phyloP scores from a whole-genome alignment of 2,888 invertebrate genomes.

The Caenorhabditis sinica region DNA sequence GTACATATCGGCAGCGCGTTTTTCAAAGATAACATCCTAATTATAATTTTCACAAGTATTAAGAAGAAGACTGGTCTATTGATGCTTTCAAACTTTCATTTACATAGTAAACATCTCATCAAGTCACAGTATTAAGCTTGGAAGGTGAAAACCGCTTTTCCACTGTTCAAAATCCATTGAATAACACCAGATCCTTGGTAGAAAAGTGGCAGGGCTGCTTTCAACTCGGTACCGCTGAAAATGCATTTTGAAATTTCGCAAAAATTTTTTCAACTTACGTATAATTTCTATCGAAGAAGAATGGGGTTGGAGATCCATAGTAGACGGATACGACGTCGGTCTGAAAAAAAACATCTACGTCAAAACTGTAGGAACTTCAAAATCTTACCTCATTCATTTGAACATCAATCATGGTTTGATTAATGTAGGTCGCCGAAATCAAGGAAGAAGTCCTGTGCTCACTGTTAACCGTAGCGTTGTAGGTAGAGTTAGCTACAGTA shows the following conservation, averaged over 20 bases:
- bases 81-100: conserved; percentile 1
- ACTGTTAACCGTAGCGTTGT: conserved; percentile 9
- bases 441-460: neutral
- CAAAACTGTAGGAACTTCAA: neutral
- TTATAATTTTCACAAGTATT: no score
- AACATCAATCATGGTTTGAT: conserved; percentile 7
- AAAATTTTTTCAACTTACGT: neutral
- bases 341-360: neutral
- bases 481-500: neutral
- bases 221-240: conserved; percentile 10
- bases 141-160: conserved; percentile 20
- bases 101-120: neutral
- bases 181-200: neutral
- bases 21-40: no score
- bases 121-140: neutral
- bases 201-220: conserved; percentile 10
- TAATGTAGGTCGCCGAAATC: neutral
- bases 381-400: conserved; percentile 7
- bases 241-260: neutral
- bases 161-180: conserved; percentile 3
- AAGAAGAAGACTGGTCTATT: neutral
- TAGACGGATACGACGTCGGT: conserved; percentile 9
- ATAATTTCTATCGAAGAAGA: conserved; percentile 9
- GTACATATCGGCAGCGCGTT: no score
- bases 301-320: conserved; percentile 2